Conservation (phyloP, 2,113 vertebrate genomes). For the Pheucticus melanocephalus region DNA sequence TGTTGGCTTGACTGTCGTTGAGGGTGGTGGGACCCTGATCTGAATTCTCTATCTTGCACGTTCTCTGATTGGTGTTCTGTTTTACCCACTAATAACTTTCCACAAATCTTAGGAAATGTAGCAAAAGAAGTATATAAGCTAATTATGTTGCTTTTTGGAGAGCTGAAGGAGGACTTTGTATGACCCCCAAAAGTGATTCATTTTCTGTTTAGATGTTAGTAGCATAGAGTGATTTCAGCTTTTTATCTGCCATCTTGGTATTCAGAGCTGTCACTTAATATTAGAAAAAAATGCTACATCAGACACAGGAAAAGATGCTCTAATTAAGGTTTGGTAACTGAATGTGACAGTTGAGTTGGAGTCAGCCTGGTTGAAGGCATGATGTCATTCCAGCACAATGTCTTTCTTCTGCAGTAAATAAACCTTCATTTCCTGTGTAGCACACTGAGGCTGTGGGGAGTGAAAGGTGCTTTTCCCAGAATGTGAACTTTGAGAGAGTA, state of each 20-base stretch:
- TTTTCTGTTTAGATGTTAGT: neutral
- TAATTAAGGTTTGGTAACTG: constrained; percentile 13
- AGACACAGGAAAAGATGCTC: neutral
- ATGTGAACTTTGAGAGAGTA: neutral
- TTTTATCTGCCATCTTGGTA: neutral
- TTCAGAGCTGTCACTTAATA: neutral
- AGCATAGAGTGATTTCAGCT: neutral
- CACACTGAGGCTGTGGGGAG: neutral
- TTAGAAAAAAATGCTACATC: neutral
- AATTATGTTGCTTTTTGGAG: neutral
- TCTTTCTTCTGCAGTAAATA: constrained; percentile 12
- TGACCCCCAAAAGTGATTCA: neutral
- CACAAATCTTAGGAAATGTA: neutral
- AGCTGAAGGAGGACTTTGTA: neutral
- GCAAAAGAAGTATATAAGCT: neutral
- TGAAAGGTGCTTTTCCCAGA: neutral
- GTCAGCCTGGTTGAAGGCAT: neutral
- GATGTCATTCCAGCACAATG: constrained; percentile 4
- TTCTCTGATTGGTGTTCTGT: constrained; percentile 20
- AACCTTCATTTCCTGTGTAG: neutral
- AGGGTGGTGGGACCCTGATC: constrained; percentile 26
- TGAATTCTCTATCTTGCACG: neutral
- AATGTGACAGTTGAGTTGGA: constrained; percentile 20
- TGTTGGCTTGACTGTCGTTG: neutral
- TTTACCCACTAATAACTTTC: neutral